Percentiles rank a stretch among this genome's conserved stretches.
Evolutionary conservation across 2,888 invertebrate species (phyloP).

Genomic region (Acleris laterana): DNA sequence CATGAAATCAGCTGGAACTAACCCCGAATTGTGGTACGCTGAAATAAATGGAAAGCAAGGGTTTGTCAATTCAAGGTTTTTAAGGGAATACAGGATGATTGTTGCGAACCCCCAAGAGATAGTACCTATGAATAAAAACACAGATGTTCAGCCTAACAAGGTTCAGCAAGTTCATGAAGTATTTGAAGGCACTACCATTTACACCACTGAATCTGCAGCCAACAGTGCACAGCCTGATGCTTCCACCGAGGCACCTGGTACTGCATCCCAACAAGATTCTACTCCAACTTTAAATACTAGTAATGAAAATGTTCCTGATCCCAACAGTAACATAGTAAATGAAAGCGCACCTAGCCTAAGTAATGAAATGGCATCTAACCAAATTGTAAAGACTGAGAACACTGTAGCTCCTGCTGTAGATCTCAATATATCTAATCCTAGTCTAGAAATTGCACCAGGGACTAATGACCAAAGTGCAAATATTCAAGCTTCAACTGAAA

Average conservation of each 20-base stretch:
- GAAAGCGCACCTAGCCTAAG: conserved; percentile 8
- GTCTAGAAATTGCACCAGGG: neutral
- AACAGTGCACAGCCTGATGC: conserved; percentile 42
- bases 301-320: conserved; percentile 23
- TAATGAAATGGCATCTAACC: conserved; percentile 12
- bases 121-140: conserved; percentile 54
- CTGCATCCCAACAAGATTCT: conserved; percentile 39
- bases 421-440: conserved; percentile 3
- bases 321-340: conserved; percentile 5
- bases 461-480: conserved; percentile 9
- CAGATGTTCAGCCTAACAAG: conserved; percentile 65
- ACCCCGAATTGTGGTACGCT: conserved; percentile 87
- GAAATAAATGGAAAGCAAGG: conserved; percentile 88
- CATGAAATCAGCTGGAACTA: conserved; percentile 88
- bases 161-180: conserved; percentile 78
- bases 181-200: conserved; percentile 88
- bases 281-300: conserved; percentile 22
- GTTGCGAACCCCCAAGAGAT: conserved; percentile 60
- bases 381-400: conserved; percentile 19
- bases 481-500: neutral
- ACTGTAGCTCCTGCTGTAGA: conserved; percentile 3
- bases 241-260: conserved; percentile 43
- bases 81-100: conserved; percentile 85
- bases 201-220: conserved; percentile 59
- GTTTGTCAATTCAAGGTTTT: conserved; percentile 84